Base-by-base conservation (phyloP, 2,797 vertebrate genomes). In the Sebastes nivosus region DNA sequence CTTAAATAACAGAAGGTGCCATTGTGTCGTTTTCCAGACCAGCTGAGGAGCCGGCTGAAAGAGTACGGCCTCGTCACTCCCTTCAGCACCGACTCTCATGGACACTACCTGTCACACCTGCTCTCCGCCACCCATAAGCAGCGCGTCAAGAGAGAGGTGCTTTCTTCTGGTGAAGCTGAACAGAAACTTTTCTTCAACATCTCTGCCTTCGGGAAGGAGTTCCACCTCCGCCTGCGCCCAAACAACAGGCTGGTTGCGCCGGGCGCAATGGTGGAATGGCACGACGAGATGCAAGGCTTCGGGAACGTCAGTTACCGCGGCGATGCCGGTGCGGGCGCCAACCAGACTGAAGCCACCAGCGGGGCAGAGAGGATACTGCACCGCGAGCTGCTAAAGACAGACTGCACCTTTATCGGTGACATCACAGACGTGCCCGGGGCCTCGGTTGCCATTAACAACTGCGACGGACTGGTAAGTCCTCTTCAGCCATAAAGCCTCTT, bases 371-470 rank as follows among this genome's bases (percentile, higher is more conserved):
- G 89, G 24, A 91, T 95, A 22, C 95, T 97, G 94, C 97, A 90
- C 42, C 96, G 94, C 0, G 97, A 99, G 87, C 95, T 96, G 54
- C 94, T 99, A 4, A 96, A 97, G 93, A 97, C 96, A 2, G 96
- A 96, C 95, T 99, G 98, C 84, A 96, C 97, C 46, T 99, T 99
- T 2, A 95, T 97, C n/a, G 98, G 98, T 74, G 98, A 98, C 95
- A 96, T 99, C 92, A 96, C 96, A 0, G 97, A 98, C 79, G 88
- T 98, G 55, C 97, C 98, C 0, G 97, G 97, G 83, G 97, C 97
- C 22, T 96, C 97, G 0, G 98, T 99, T 84, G 98, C 98, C 85
- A 96, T 99, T 90, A 99, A 97, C 97, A 99, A 99, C 95, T 99
- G 98, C 60, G 98, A 99, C 29, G 98, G 98, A 72, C 96, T 99